Evolutionary conservation across 2,888 invertebrate species (phyloP).

Genomic region (Meteorus cinctellus): DNA sequence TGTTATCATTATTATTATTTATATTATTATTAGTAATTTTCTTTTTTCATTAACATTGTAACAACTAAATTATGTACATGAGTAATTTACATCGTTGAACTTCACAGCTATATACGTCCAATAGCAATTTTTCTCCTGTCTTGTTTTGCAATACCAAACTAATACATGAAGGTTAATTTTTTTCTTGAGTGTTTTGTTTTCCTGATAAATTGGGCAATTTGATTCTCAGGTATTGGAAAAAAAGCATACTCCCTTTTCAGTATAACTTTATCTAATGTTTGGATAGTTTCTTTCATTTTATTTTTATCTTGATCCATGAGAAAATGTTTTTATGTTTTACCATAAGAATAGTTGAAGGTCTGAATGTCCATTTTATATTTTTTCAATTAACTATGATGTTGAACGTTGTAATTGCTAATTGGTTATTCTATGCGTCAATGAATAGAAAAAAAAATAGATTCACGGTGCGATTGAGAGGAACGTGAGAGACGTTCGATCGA

Average conservation of each 20-base stretch:
- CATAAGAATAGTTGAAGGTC: slow-evolving; percentile 39
- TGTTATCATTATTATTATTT: not conserved
- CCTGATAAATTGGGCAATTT: slow-evolving; percentile 65
- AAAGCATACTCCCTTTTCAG: slow-evolving; percentile 70
- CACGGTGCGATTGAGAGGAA: slow-evolving; percentile 56
- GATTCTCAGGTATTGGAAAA: slow-evolving; percentile 72
- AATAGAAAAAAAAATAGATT: slow-evolving; percentile 50
- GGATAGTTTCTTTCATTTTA: slow-evolving; percentile 46
- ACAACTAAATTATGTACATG: slow-evolving; percentile 64
- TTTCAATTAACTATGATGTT: slow-evolving; percentile 45
- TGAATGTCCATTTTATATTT: slow-evolving; percentile 17
- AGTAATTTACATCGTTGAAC: slow-evolving; percentile 66
- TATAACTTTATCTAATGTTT: slow-evolving; percentile 49
- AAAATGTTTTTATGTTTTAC: slow-evolving; percentile 43
- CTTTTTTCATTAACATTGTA: slow-evolving; percentile 47
- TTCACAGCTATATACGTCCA: slow-evolving; percentile 55
- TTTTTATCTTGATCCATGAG: slow-evolving; percentile 47
- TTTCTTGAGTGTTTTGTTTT: slow-evolving; percentile 40
- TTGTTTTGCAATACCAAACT: slow-evolving; percentile 52
- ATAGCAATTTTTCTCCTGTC: slow-evolving; percentile 45
- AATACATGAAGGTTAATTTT: slow-evolving; percentile 42
- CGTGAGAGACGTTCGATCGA: slow-evolving; percentile 62
- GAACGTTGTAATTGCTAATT: slow-evolving; percentile 54
- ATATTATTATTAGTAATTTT: not conserved
- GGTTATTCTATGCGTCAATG: slow-evolving; percentile 47